These are phyloP conservation scores for Tor tambroides DNA, from an alignment of 2,113 vertebrate genomes.

Conservation along the genomic window DNA sequence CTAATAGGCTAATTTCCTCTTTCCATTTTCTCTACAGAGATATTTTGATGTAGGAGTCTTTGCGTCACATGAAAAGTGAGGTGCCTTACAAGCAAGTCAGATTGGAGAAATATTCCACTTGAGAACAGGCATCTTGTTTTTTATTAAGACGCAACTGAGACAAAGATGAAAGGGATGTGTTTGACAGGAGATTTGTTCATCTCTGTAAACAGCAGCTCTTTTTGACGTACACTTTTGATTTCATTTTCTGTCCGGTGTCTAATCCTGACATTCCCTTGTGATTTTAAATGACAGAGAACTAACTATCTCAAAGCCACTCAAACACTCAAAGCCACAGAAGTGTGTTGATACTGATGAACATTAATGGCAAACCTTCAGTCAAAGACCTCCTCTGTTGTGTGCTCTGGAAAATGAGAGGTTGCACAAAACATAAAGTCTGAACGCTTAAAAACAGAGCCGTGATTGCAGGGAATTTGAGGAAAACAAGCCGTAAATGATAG, in stretches of 20 bases:
- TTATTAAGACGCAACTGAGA: neutral
- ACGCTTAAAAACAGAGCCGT: conserved; percentile 44
- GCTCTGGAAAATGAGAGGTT: conserved; percentile 18
- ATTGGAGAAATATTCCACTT: neutral
- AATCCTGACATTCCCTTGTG: neutral
- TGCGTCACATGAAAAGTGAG: neutral
- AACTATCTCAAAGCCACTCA: neutral
- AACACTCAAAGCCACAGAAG: conserved; percentile 10
- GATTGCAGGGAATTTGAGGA: conserved; percentile 48
- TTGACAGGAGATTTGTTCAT: neutral
- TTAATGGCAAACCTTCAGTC: neutral
- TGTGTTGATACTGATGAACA: neutral
- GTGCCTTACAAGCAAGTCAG: neutral
- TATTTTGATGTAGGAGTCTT: conserved; percentile 1
- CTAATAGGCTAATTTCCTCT: conserved; percentile 29
- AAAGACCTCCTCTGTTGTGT: neutral
- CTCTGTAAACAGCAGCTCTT: neutral
- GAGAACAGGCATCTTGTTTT: neutral
- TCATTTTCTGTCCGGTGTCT: conserved; percentile 23
- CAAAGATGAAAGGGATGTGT: conserved; percentile 11
- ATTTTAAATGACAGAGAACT: conserved; percentile 17
- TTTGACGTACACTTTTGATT: conserved; percentile 12
- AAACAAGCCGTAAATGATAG: conserved; percentile 54
- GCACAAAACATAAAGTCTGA: neutral
- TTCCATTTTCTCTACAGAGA: neutral